Evolutionary conservation across 2,113 vertebrate species (phyloP).

Genomic region (Mobula birostris): DNA sequence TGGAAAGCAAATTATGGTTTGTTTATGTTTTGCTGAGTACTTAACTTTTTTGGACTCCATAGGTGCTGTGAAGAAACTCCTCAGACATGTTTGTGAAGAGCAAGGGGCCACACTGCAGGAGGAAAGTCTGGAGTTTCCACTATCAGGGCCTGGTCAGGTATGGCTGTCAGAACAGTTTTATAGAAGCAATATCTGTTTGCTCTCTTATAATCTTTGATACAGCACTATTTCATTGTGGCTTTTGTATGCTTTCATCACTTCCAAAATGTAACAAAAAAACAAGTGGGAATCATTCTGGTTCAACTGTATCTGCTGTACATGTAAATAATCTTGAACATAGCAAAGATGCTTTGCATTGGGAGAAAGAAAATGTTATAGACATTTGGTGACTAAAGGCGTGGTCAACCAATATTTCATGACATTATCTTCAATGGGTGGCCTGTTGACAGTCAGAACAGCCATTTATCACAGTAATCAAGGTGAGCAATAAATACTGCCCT

Average conservation of each 20-base stretch:
- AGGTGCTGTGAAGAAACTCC: slow-evolving; percentile 32
- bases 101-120: slow-evolving; percentile 4
- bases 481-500: too few relatives aligned
- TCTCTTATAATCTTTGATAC: not conserved
- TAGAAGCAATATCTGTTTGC: not conserved
- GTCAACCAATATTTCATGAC: not conserved
- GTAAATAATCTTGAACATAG: not conserved
- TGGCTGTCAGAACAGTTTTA: not conserved
- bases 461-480: too few relatives aligned
- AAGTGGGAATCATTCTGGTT: not conserved
- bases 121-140: not conserved
- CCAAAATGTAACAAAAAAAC: not conserved
- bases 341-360: not conserved
- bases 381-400: not conserved
- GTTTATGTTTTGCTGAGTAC: not conserved
- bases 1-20: not conserved
- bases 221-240: not conserved
- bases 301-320: too few relatives aligned
- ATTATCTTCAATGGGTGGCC: too few relatives aligned
- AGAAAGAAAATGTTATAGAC: not conserved
- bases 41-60: not conserved
- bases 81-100: slow-evolving; percentile 16
- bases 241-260: not conserved
- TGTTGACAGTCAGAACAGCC: too few relatives aligned
- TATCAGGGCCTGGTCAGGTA: not conserved